These are phyloP conservation scores for Falcaria lacertinaria DNA, from an alignment of 2,888 invertebrate genomes.

Conservation along the genomic window DNA sequence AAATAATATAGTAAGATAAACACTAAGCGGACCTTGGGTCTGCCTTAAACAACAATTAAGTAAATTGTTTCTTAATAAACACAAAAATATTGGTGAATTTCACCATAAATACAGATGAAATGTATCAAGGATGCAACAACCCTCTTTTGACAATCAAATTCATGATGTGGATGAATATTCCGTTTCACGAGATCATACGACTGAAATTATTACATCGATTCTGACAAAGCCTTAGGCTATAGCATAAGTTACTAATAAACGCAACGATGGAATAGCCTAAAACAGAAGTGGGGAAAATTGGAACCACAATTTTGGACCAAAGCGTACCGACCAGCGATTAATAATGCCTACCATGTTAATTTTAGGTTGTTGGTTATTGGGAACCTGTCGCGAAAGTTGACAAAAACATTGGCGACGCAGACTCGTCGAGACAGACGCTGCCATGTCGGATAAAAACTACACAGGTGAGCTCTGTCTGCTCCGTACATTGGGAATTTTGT, in stretches of 20 bases:
- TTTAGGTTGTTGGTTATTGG: constrained; percentile 27
- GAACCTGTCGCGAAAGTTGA: constrained; percentile 60
- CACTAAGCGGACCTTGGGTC: too few species aligned
- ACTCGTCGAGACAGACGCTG: constrained; percentile 34
- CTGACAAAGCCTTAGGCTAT: constrained; percentile 13
- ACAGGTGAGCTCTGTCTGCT: constrained; percentile 37
- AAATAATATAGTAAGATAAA: too few species aligned
- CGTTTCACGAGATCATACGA: constrained; percentile 38
- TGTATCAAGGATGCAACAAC: constrained; percentile 42
- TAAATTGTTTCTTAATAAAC: too few species aligned
- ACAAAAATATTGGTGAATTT: not conserved
- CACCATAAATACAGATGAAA: constrained; percentile 12
- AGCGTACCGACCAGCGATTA: constrained; percentile 39
- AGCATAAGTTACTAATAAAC: constrained; percentile 8
- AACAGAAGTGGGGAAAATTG: constrained; percentile 17
- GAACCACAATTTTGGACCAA: constrained; percentile 36
- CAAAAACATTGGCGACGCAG: constrained; percentile 59
- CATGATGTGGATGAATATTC: constrained; percentile 39
- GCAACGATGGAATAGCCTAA: constrained; percentile 17
- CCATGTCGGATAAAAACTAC: constrained; percentile 42
- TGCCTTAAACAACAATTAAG: too few species aligned
- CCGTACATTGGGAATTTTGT: constrained; percentile 14
- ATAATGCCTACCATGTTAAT: constrained; percentile 41
- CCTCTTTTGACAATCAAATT: constrained; percentile 37
- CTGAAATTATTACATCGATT: constrained; percentile 26